Percentiles rank a stretch among this genome's conserved stretches.
Conservation (phyloP, 1,140 invertebrate genomes). For the Drosophila kanapiae region DNA sequence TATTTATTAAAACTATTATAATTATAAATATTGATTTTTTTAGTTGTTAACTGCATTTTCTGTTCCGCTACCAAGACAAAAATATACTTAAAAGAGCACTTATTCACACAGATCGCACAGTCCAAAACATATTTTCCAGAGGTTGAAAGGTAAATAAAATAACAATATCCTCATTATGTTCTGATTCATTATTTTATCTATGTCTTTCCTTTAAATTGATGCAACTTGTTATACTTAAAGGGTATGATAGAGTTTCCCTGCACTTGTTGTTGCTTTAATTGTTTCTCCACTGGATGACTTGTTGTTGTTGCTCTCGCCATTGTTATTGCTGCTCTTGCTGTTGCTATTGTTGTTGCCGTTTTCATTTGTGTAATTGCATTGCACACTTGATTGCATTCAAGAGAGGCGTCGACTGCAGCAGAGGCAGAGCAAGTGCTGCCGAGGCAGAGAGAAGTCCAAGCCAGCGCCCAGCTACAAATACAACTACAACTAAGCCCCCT, state of each 20-base stretch:
- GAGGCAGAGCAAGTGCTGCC: conserved; percentile 2
- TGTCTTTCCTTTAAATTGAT: neutral
- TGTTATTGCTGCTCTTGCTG: conserved; percentile 3
- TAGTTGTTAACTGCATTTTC: too few species aligned
- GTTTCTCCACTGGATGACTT: conserved; percentile 25
- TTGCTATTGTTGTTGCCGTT: conserved; percentile 43
- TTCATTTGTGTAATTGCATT: conserved; percentile 79
- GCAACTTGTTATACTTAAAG: neutral
- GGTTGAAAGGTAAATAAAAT: too few species aligned
- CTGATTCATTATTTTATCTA: neutral
- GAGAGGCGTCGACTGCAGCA: conserved; percentile 30
- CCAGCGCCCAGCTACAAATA: conserved; percentile 44
- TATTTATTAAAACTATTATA: too few species aligned
- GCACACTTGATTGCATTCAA: conserved; percentile 76
- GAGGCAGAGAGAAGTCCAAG: conserved; percentile 39
- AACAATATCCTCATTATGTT: too few species aligned
- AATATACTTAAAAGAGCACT: too few species aligned
- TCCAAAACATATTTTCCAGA: too few species aligned
- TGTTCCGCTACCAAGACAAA: too few species aligned
- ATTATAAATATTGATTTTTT: too few species aligned
- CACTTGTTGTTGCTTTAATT: conserved; percentile 48
- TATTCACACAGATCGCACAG: too few species aligned
- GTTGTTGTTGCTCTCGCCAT: conserved; percentile 8
- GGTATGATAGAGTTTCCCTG: neutral
- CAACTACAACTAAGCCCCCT: conserved; percentile 25